phyloP scores from a whole-genome alignment of 2,113 vertebrate genomes.

The Sialia sialis region DNA sequence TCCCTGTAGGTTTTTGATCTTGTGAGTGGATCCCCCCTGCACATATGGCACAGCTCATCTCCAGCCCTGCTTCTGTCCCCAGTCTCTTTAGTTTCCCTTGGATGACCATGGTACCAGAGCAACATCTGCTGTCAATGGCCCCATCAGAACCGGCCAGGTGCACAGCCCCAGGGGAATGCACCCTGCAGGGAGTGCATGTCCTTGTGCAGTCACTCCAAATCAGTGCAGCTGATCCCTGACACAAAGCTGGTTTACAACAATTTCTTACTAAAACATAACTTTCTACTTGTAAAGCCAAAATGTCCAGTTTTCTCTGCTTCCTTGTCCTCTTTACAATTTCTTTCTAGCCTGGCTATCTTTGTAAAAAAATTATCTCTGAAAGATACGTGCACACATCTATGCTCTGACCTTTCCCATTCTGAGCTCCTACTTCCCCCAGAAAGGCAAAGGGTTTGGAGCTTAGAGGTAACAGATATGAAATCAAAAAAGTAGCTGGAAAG shows the following conservation, averaged over 20 bases:
- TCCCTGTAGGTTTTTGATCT: neutral
- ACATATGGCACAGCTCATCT: accelerated
- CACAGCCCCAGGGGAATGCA: neutral
- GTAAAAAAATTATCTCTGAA: neutral
- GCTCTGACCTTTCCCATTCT: neutral
- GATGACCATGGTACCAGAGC: neutral
- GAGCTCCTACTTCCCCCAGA: neutral
- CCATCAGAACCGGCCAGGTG: neutral
- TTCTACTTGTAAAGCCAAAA: neutral
- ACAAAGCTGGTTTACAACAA: neutral
- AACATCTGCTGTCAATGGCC: accelerated
- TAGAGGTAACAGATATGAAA: neutral
- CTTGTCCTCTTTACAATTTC: neutral
- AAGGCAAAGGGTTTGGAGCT: neutral
- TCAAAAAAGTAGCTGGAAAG: neutral
- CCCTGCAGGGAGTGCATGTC: accelerated
- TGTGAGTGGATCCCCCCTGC: neutral
- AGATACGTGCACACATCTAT: accelerated
- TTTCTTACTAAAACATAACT: neutral
- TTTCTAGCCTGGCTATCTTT: neutral
- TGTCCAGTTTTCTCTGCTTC: neutral
- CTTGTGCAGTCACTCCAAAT: neutral
- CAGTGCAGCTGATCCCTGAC: neutral
- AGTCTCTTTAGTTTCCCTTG: neutral
- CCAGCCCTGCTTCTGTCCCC: neutral